Base-by-base conservation (phyloP, 2,797 vertebrate species). In the Vultur gryphus region DNA sequence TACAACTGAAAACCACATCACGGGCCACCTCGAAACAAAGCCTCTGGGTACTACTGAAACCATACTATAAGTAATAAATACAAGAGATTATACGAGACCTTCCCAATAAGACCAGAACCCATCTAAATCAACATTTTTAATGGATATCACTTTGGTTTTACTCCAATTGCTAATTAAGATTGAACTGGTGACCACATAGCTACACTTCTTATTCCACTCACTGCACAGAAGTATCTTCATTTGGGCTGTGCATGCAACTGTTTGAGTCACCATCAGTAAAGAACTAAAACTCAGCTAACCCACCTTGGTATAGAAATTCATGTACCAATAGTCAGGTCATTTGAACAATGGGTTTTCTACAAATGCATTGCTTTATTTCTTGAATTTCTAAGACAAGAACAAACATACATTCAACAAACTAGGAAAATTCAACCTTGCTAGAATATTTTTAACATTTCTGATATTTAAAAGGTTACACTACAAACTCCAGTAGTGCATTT, bases 251-350 rank as follows among this genome's bases (percentile, higher is more conserved):
- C 33, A 17, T 10, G 3, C 23, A 88, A 43, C 7, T 67, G 11
- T 31, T 16, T 0, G 0, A 62, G 11, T 37, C 55, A 64, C 24
- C 33, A 25, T 5, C 10, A 4, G 6, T 31, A 29, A 39, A 28
- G 18, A 92, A 73, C 24, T 43, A 78, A 85, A 83, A 58, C 8
- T 3, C 43, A 79, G 14, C 46, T 55, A 82, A 64, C 4, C 6
- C 6, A 41, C 5, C 16, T 18, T 26, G 26, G 7, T 48, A 73
- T 13, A 94, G 18, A 64, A 89, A 87, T 64, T 77, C 33, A 26
- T 0, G 9, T 48, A 62, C 24, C 29, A n/a, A 9, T 4, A 70
- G 16, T 33, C 15, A 62, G 54, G 6, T 7, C 35, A 23, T 43
- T 8, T 41, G 19, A 79, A 37, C 37, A 76, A 46, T 0, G 15